These are phyloP conservation scores for Xerus rutilus DNA, from an alignment of 2,797 vertebrate genomes.

Conservation along the genomic window DNA sequence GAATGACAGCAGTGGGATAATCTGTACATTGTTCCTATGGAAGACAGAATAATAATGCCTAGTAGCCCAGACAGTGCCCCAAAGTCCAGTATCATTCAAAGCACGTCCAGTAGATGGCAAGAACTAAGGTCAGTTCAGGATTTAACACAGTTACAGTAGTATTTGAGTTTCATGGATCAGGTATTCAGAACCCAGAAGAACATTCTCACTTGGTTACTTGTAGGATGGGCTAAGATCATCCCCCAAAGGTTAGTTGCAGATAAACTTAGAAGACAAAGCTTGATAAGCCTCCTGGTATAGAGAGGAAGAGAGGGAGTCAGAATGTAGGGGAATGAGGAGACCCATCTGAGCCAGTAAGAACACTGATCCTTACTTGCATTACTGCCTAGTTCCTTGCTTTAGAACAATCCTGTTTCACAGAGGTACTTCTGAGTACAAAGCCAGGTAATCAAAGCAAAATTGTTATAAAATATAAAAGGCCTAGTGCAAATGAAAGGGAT, in stretches of 20 bases:
- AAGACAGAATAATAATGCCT: neutral
- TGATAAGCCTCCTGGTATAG: fast-evolving
- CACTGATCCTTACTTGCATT: no score
- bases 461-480: neutral
- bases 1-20: neutral
- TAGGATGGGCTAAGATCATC: neutral
- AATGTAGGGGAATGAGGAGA: neutral
- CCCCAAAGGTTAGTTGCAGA: neutral
- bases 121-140: neutral
- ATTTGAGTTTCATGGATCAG: fast-evolving
- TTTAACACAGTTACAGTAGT: neutral
- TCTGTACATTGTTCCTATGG: neutral
- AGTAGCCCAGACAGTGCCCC: neutral
- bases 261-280: no score
- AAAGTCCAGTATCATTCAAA: neutral
- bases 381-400: neutral
- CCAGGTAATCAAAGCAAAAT: neutral
- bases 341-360: no score
- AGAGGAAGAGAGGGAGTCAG: neutral
- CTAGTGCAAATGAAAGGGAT: neutral
- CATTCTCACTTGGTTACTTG: neutral
- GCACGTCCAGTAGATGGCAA: fast-evolving
- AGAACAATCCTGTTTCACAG: neutral
- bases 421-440: neutral
- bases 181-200: neutral